These are phyloP conservation scores for Ginglymostoma cirratum DNA, from an alignment of 2,113 vertebrate genomes.

Conservation along the genomic window DNA sequence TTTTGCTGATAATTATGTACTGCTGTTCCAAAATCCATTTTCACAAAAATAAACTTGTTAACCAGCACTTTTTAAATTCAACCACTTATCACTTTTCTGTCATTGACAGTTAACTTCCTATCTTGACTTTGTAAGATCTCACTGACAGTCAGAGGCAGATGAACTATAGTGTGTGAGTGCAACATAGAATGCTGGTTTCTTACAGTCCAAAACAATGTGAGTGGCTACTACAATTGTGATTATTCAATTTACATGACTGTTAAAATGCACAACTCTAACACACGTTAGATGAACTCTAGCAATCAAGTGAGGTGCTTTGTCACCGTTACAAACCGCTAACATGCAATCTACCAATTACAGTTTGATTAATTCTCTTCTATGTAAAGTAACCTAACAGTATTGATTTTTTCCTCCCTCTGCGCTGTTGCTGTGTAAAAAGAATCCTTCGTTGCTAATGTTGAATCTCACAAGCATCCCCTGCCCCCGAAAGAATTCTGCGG, in stretches of 20 bases:
- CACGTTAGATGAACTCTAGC: background rate
- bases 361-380: constrained; percentile 22
- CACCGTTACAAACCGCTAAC: background rate
- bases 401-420: background rate
- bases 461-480: too few relatives aligned
- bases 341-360: constrained; percentile 19
- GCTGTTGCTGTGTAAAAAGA: background rate
- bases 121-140: background rate
- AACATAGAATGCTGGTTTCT: background rate
- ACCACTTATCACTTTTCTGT: background rate
- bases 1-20: background rate
- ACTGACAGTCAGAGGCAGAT: background rate
- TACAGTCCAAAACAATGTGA: background rate
- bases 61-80: background rate
- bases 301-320: background rate
- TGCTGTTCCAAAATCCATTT: too few relatives aligned
- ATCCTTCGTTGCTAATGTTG: background rate
- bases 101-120: background rate
- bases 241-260: background rate
- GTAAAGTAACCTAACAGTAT: constrained; percentile 2
- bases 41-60: background rate
- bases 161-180: background rate
- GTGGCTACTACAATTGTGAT: background rate
- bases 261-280: background rate
- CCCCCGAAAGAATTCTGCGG: too few relatives aligned